Evolutionary conservation across 2,797 vertebrate species (phyloP).

Genomic region (Natrix natrix): DNA sequence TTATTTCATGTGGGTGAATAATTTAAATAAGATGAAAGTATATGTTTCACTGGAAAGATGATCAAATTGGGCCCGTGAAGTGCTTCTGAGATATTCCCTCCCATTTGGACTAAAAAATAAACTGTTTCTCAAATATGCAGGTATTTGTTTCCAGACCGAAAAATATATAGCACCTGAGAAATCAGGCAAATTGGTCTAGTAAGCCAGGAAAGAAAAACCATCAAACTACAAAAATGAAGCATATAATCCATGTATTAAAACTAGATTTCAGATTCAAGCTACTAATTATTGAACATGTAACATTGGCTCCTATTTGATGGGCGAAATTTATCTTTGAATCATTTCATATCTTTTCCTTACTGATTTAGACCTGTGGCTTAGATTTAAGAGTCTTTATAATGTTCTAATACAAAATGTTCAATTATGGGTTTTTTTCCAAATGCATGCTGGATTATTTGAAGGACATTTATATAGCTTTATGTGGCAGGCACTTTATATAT

Average conservation of each 20-base stretch:
- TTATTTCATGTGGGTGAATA: slow-evolving; percentile 27
- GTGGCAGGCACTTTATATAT: not conserved
- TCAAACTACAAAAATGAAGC: not conserved
- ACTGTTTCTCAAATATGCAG: slow-evolving; percentile 20
- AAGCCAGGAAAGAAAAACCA: slow-evolving; percentile 20
- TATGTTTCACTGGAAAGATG: slow-evolving; percentile 25
- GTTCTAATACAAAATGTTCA: not conserved
- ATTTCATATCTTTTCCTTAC: not conserved
- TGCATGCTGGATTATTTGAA: not conserved
- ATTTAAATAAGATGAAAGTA: slow-evolving; percentile 43
- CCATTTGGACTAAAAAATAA: slow-evolving; percentile 23
- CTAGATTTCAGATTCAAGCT: not conserved
- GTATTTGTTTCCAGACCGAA: slow-evolving; percentile 26
- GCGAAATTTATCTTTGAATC: not conserved
- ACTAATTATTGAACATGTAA: not conserved
- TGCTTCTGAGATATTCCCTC: slow-evolving; percentile 20
- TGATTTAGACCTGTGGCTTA: not conserved
- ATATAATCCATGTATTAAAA: not conserved
- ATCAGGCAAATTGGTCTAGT: slow-evolving; percentile 9
- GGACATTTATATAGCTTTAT: not conserved
- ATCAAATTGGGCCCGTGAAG: slow-evolving; percentile 28
- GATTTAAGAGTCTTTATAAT: not conserved
- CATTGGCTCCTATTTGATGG: not conserved
- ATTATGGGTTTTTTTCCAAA: not conserved
- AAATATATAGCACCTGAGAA: slow-evolving; percentile 11